phyloP scores from a whole-genome alignment of 1,140 invertebrate species.

The Proales similis region DNA sequence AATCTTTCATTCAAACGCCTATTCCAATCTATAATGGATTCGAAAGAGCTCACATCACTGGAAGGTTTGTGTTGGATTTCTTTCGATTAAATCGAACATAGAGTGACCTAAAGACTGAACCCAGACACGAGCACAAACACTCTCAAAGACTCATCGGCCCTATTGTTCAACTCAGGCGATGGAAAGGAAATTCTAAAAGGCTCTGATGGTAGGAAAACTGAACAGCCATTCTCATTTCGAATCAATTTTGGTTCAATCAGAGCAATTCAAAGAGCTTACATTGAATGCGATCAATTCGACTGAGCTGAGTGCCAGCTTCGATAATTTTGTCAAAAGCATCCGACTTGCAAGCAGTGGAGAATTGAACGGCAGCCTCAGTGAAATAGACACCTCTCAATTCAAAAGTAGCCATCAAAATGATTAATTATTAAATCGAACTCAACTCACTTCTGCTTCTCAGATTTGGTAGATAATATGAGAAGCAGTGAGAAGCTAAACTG shows the following conservation, averaged over 20 bases:
- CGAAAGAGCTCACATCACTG: constrained; percentile 41
- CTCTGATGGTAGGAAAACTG: not conserved
- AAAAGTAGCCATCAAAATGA: not conserved
- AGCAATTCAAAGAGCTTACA: too few species aligned
- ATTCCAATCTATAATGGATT: constrained; percentile 50
- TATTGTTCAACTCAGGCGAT: too few species aligned
- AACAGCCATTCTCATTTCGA: not conserved
- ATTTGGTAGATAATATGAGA: constrained; percentile 49
- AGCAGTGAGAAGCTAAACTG: constrained; percentile 45
- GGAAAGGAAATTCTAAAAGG: constrained; percentile 4
- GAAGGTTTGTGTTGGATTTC: not conserved
- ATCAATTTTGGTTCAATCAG: too few species aligned
- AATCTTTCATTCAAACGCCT: constrained; percentile 49
- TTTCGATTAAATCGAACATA: not conserved
- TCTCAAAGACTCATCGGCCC: not conserved
- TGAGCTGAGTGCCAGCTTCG: constrained; percentile 38
- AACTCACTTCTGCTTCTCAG: constrained; percentile 39
- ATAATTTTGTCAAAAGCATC: constrained; percentile 38
- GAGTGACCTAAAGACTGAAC: not conserved
- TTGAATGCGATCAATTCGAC: constrained; percentile 20
- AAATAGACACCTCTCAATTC: constrained; percentile 38
- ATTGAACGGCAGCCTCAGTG: constrained; percentile 38
- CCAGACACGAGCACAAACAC: not conserved
- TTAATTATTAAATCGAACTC: not conserved
- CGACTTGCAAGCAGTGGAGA: constrained; percentile 38